Conservation (phyloP, 1,140 invertebrate genomes). For the Centruroides vittatus region DNA sequence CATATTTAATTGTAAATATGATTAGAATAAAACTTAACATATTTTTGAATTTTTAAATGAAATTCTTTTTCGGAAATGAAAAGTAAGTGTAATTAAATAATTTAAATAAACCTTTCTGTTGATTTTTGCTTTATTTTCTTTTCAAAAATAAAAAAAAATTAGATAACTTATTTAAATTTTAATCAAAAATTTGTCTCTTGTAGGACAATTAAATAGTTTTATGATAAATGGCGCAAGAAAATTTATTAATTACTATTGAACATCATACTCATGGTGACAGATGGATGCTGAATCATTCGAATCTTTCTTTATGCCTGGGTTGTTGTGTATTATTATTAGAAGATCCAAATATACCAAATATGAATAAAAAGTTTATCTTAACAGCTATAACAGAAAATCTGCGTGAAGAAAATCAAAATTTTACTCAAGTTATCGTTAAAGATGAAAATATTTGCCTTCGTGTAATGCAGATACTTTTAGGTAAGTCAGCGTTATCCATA, state of each 20-base stretch:
- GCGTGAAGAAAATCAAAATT: not conserved
- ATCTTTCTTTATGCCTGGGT: constrained; percentile 1
- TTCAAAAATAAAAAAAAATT: too few species aligned
- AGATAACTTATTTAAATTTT: too few species aligned
- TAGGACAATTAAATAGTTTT: not conserved
- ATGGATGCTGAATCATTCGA: not conserved
- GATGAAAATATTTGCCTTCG: constrained; percentile 3
- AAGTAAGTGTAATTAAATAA: too few species aligned
- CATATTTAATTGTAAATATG: too few species aligned
- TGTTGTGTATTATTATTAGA: constrained; percentile 3
- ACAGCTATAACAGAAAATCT: not conserved
- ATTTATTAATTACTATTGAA: not conserved
- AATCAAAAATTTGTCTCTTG: not conserved
- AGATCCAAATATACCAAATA: not conserved
- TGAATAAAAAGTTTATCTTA: not conserved
- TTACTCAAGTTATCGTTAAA: not conserved
- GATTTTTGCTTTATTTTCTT: too few species aligned
- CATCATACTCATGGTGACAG: not conserved
- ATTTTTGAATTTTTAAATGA: too few species aligned
- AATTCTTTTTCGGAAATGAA: too few species aligned
- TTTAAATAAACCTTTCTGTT: too few species aligned
- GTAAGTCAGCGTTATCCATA: not conserved
- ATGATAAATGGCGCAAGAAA: not conserved
- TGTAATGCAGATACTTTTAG: constrained; percentile 1
- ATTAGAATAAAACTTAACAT: too few species aligned